phyloP scores from a whole-genome alignment of 2,797 vertebrate species.

The Sebastes umbrosus region DNA sequence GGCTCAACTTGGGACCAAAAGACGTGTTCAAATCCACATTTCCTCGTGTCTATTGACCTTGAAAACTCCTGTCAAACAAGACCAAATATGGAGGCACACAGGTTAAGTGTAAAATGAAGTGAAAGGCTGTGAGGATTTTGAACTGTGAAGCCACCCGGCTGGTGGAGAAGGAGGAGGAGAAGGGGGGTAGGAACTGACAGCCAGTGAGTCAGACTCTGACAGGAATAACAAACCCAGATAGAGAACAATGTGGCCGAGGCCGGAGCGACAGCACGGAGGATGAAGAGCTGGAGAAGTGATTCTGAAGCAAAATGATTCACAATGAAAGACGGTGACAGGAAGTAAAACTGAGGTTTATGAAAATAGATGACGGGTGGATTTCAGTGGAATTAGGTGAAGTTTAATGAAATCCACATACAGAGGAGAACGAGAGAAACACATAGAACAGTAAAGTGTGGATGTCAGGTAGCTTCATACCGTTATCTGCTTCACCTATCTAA shows the following conservation, averaged over 20 bases:
- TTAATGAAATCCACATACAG: neutral
- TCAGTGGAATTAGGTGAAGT: no score
- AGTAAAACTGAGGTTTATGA: neutral
- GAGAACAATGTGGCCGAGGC: neutral
- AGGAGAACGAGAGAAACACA: neutral
- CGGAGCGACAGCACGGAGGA: neutral
- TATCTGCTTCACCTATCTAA: slow-evolving; percentile 21
- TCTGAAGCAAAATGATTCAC: neutral
- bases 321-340: neutral
- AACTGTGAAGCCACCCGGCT: neutral
- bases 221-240: slow-evolving; percentile 2
- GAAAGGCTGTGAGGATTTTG: neutral
- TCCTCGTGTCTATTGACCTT: neutral
- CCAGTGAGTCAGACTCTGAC: slow-evolving; percentile 6
- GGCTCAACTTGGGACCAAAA: neutral
- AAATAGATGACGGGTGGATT: neutral
- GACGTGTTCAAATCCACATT: neutral
- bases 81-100: neutral
- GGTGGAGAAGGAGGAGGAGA: neutral
- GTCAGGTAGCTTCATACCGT: neutral
- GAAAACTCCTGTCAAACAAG: neutral
- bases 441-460: neutral
- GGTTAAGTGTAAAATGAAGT: neutral
- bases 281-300: neutral
- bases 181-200: neutral